Evolutionary conservation across 2,888 invertebrate species (phyloP), one percentile per base, ranked within the genome.

Genomic region (Oeneis ivallda): DNA sequence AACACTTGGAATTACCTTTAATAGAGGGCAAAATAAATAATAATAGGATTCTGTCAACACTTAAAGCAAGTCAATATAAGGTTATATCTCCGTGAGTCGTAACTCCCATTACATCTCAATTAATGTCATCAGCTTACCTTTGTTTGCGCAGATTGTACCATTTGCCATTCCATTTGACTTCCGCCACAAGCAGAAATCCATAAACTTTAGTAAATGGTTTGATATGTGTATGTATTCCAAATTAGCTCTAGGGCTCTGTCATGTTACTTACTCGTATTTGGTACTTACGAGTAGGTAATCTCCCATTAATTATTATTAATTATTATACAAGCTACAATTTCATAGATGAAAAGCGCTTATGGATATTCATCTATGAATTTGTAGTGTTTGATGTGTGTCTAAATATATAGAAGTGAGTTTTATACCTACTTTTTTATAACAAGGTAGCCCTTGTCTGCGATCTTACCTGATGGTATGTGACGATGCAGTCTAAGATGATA

Each of bases 71-170:
- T n/a, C n/a, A n/a, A n/a, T n/a, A n/a, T n/a, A n/a, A n/a, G n/a
- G n/a, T n/a, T 26, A 2, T 26, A 71, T 70, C 70, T 49, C 59
- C 53, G 53, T 49, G 11, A 50, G 52, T n/a, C 34, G 6, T 8
- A 70, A 70, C 72, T 72, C 70, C 70, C 75, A 75, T 79, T 78
- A 76, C 69, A 73, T 72, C 75, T 77, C 76, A 76, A 75, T 76
- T 75, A n/a, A 78, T 74, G 75, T 77, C 72, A 68, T 86, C 81
- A 86, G 80, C 79, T 75, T 72, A 79, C 82, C 84, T 87, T 86
- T 87, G 86, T 87, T 83, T 79, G 72, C 70, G 73, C 76, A 88
- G 86, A 88, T 86, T 84, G 80, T 80, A 73, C 80, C 80, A 79
- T 88, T 86, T 77, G 67, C 72, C 76, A 87, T 89, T 88, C 85